Conservation (phyloP, 2,797 vertebrate genomes). For the Platalea minor region DNA sequence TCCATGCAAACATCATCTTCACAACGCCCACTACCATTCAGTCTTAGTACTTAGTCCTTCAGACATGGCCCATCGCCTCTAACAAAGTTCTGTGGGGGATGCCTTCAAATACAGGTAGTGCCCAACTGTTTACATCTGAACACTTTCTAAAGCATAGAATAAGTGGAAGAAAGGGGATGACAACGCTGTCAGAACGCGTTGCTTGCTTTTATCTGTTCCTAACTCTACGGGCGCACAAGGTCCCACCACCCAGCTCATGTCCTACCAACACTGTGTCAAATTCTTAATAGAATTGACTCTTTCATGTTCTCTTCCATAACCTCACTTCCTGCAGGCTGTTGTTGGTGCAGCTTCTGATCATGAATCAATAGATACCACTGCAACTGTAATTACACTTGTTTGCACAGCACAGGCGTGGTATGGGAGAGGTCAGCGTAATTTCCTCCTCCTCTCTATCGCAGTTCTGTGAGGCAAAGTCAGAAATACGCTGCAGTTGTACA, state of each 20-base stretch:
- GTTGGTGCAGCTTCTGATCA: background rate
- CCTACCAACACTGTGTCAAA: background rate
- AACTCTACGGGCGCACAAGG: background rate
- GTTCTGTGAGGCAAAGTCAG: background rate
- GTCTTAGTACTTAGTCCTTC: background rate
- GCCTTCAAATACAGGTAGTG: background rate
- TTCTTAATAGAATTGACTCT: background rate
- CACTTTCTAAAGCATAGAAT: background rate
- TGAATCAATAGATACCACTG: background rate
- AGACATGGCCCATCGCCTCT: fast-evolving
- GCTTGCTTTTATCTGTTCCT: background rate
- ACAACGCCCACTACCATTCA: background rate
- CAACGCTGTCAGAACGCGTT: background rate
- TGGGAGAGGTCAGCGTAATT: background rate
- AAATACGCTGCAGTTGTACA: background rate
- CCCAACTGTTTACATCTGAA: background rate
- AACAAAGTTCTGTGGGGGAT: background rate
- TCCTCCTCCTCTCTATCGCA: background rate
- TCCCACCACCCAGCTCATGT: background rate
- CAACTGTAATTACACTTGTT: conserved; percentile 11
- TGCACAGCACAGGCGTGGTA: background rate
- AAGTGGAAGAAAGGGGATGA: background rate
- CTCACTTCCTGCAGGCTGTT: background rate
- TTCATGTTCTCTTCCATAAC: background rate
- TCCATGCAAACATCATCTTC: background rate